Conservation (phyloP, 2,888 invertebrate genomes). For the Oscheius sp. region DNA sequence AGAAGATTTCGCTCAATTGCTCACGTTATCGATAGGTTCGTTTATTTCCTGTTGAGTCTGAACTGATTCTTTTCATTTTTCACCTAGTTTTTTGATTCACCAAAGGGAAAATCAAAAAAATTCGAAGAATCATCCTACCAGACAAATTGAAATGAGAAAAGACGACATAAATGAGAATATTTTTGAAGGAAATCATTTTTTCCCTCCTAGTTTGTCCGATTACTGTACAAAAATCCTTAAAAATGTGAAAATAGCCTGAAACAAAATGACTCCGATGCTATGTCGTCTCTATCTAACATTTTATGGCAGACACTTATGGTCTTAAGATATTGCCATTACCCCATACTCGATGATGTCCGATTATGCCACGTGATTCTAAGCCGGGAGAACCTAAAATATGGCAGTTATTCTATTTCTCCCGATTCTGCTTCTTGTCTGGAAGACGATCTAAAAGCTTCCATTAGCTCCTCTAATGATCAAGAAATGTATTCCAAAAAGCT, state of each 20-base stretch:
- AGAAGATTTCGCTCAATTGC: conserved; percentile 41
- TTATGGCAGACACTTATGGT: no score
- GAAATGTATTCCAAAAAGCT: background rate
- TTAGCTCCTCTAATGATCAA: background rate
- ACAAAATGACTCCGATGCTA: background rate
- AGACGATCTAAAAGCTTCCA: background rate
- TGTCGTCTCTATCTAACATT: no score
- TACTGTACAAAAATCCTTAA: background rate
- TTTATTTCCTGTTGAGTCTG: no score
- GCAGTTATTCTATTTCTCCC: background rate
- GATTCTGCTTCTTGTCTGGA: background rate
- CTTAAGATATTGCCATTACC: conserved; percentile 41
- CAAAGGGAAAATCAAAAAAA: no score
- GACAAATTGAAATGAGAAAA: no score
- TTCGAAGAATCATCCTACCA: no score
- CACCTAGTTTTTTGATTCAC: no score
- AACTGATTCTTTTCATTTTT: background rate
- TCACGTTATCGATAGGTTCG: conserved; percentile 45
- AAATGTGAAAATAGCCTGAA: background rate
- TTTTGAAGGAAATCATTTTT: no score
- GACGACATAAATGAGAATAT: no score
- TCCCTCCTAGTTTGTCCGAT: background rate
- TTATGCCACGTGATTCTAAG: conserved; percentile 38
- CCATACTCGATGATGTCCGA: conserved; percentile 42
- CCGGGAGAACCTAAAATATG: background rate